Evolutionary conservation across 2,797 vertebrate genomes (phyloP).

Genomic region (Lacerta agilis): DNA sequence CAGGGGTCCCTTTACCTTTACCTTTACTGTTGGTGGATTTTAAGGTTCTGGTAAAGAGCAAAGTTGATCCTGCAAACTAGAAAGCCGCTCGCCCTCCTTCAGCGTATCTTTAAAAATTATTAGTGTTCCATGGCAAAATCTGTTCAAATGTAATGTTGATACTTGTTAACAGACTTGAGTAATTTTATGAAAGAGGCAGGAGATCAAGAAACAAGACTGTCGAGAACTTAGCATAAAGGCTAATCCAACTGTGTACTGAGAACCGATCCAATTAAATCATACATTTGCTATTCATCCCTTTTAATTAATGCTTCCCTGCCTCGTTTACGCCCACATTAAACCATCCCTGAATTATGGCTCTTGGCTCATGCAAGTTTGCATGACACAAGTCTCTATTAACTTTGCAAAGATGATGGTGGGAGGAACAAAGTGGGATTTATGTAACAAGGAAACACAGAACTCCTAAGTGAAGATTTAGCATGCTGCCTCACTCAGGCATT

Average conservation of each 20-base stretch:
- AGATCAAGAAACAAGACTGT: neutral
- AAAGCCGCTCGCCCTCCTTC: too few relatives aligned
- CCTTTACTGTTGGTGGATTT: too few relatives aligned
- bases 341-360: neutral
- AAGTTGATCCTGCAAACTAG: too few relatives aligned
- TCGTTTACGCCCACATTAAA: conserved; percentile 39
- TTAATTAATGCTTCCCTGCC: conserved; percentile 21
- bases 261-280: conserved; percentile 19
- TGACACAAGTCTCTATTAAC: neutral
- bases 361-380: conserved; percentile 4
- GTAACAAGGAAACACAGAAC: conserved; percentile 1
- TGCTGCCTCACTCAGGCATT: neutral
- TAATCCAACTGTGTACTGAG: neutral
- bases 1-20: too few relatives aligned
- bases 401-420: conserved; percentile 4
- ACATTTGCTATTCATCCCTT: conserved; percentile 25
- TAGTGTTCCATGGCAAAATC: neutral
- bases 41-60: neutral
- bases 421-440: conserved; percentile 17
- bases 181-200: conserved; percentile 1
- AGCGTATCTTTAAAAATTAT: neutral
- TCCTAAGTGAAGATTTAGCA: neutral
- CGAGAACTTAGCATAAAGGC: neutral
- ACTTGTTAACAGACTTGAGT: neutral
- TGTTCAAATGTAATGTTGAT: neutral